These are phyloP conservation scores for Cottus gobio DNA, from an alignment of 2,113 vertebrate species.

Conservation along the genomic window DNA sequence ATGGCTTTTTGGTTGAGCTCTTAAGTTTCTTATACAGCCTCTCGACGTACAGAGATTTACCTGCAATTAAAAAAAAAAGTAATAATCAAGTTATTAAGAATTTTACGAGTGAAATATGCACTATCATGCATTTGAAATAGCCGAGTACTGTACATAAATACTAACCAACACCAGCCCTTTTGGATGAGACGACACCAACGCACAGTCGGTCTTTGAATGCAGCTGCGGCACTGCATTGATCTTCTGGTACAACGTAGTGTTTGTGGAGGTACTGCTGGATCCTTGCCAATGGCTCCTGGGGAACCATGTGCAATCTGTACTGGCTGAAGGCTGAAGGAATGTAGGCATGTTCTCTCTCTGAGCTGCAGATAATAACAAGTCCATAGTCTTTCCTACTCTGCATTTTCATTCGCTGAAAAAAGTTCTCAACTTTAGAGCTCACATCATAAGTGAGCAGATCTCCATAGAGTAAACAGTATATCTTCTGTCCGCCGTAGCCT, in stretches of 20 bases:
- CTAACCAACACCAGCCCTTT: conserved; percentile 93
- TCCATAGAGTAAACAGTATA: conserved; percentile 90
- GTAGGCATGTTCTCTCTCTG: conserved; percentile 89
- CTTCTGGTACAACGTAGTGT: conserved; percentile 83
- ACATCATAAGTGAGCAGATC: conserved; percentile 93
- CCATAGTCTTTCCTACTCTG: conserved; percentile 80
- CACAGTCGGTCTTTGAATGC: conserved; percentile 86
- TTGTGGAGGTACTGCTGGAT: conserved; percentile 86
- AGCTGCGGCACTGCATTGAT: conserved; percentile 80
- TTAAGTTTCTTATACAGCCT: conserved; percentile 85
- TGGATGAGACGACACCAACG: conserved; percentile 90
- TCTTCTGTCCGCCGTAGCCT: conserved; percentile 76
- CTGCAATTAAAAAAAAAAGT: conserved; percentile 69
- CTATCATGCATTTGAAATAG: neutral
- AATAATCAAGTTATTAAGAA: neutral
- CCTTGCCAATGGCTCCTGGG: conserved; percentile 75
- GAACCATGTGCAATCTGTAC: conserved; percentile 87
- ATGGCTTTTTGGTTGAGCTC: conserved; percentile 23
- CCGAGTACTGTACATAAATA: conserved; percentile 22
- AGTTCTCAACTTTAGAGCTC: conserved; percentile 86
- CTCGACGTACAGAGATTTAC: conserved; percentile 93
- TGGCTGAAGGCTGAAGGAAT: conserved; percentile 93
- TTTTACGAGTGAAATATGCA: neutral
- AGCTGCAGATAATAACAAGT: conserved; percentile 89
- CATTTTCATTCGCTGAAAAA: conserved; percentile 85